phyloP scores from a whole-genome alignment of 2,888 invertebrate genomes.

The Oxyteleia sp. region DNA sequence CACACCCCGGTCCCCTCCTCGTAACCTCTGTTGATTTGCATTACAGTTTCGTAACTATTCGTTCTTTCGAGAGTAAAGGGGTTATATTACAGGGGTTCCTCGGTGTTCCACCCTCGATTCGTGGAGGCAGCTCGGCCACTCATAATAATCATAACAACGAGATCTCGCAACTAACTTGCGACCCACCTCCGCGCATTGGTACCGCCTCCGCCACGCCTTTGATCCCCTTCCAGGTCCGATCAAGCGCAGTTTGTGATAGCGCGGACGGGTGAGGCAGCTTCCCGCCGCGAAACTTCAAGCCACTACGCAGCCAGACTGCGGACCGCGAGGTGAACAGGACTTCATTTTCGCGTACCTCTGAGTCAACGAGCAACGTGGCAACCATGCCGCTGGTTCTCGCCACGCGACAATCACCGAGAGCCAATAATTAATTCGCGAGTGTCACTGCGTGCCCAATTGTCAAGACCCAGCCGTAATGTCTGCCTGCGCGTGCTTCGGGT shows the following conservation, averaged over 20 bases:
- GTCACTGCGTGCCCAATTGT: neutral
- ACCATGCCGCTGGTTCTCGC: slow-evolving; percentile 77
- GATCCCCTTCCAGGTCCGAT: slow-evolving; percentile 74
- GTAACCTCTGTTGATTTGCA: slow-evolving; percentile 83
- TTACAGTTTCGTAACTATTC: slow-evolving; percentile 85
- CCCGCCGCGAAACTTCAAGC: slow-evolving; percentile 77
- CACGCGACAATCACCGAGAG: slow-evolving; percentile 37
- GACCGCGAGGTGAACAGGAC: slow-evolving; percentile 84
- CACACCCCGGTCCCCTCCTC: slow-evolving; percentile 71
- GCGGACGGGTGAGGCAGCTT: slow-evolving; percentile 73
- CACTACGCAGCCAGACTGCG: slow-evolving; percentile 88
- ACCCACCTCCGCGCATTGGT: slow-evolving; percentile 87
- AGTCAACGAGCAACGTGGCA: slow-evolving; percentile 81
- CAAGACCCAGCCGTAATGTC: neutral
- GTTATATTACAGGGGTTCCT: slow-evolving; percentile 80
- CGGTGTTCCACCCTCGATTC: slow-evolving; percentile 80
- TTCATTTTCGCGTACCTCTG: slow-evolving; percentile 79
- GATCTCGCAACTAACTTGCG: slow-evolving; percentile 86
- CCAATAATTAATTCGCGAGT: slow-evolving; percentile 40
- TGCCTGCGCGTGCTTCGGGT: neutral
- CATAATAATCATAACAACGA: slow-evolving; percentile 87
- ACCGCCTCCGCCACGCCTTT: slow-evolving; percentile 84
- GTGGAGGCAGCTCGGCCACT: slow-evolving; percentile 86
- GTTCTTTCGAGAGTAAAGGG: slow-evolving; percentile 79
- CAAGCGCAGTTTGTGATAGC: slow-evolving; percentile 75